Evolutionary conservation across 2,113 vertebrate genomes (phyloP), one percentile per base, ranked within the genome.

Genomic region (Ifrita kowaldi): DNA sequence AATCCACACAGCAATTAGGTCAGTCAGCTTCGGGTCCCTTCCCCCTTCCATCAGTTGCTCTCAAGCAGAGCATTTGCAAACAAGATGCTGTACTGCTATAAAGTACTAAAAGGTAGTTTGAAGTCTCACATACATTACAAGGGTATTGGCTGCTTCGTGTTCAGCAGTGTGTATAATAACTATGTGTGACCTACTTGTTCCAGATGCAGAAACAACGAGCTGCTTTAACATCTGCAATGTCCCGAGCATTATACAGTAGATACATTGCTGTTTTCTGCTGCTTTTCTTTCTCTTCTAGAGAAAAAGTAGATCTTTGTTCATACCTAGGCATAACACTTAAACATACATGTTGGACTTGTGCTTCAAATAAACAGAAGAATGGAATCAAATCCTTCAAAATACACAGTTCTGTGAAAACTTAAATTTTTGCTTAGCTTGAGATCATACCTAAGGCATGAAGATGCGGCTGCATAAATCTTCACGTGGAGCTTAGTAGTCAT

Each of bases 161-260:
- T 97, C 87, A 97, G 84, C 76, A 74, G 60, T n/a, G 94, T 96
- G 90, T 92, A 69, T 92, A 95, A 82, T 91, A 91, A 96, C 89
- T 94, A 3, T 69, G 80, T 92, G 85, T 96, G 96, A 97, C 84
- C 93, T 96, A 89, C 91, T 96, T 95, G 89, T 92, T 95, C 67
- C 87, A 91, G 77, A 85, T 83, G 74, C 83, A 93, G 93, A 94
- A 97, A 84, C 87, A 90, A 44, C 5, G 8, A 93, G 81, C 88
- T 89, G 3, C 88, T 94, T 89, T 84, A 88, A 84, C 68, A 87
- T 94, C 82, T 90, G 59, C 87, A 70, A 1, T 18, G 39, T 73
- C 91, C 89, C 10, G 10, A 46, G 53, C 63, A 55, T 87, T 80
- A n/a, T 60, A 52, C 32, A 90, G 52, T 27, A 78, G 50, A 46